phyloP scores from a whole-genome alignment of 1,140 invertebrate species.

The Leptopilina boulardi region DNA sequence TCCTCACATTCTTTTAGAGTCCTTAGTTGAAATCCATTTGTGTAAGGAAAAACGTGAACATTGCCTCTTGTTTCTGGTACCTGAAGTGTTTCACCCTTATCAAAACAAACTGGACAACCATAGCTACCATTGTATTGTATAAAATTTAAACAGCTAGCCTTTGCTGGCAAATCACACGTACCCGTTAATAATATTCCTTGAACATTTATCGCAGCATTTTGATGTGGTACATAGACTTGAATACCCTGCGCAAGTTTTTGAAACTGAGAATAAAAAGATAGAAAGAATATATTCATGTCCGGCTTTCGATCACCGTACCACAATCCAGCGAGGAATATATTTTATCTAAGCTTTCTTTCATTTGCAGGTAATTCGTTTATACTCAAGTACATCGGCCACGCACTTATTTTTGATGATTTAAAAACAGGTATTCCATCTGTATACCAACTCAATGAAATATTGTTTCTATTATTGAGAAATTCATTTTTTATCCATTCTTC shows the following conservation, averaged over 20 bases:
- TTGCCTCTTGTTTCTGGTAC: background rate
- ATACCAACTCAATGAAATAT: too few species aligned
- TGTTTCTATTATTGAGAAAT: too few species aligned
- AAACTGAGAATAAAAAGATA: slow-evolving; percentile 40
- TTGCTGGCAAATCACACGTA: slow-evolving; percentile 44
- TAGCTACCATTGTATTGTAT: slow-evolving; percentile 38
- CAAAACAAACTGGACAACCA: slow-evolving; percentile 43
- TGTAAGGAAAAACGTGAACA: background rate
- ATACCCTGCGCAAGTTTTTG: slow-evolving; percentile 40
- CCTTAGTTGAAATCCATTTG: background rate
- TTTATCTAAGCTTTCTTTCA: slow-evolving; percentile 50
- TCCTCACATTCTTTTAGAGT: background rate
- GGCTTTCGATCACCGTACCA: slow-evolving; percentile 50
- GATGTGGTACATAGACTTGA: slow-evolving; percentile 6
- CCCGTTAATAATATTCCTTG: slow-evolving; percentile 45
- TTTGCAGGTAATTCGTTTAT: slow-evolving; percentile 62
- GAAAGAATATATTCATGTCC: slow-evolving; percentile 42
- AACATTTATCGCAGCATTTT: slow-evolving; percentile 38
- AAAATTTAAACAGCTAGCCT: slow-evolving; percentile 45
- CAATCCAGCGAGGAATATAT: slow-evolving; percentile 53
- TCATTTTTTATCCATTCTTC: too few species aligned
- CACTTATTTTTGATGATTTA: background rate
- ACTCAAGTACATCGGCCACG: slow-evolving; percentile 62
- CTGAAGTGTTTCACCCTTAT: background rate
- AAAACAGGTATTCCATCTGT: too few species aligned